These are phyloP conservation scores for Procavia capensis DNA, from an alignment of 2,113 vertebrate species.

Conservation along the genomic window DNA sequence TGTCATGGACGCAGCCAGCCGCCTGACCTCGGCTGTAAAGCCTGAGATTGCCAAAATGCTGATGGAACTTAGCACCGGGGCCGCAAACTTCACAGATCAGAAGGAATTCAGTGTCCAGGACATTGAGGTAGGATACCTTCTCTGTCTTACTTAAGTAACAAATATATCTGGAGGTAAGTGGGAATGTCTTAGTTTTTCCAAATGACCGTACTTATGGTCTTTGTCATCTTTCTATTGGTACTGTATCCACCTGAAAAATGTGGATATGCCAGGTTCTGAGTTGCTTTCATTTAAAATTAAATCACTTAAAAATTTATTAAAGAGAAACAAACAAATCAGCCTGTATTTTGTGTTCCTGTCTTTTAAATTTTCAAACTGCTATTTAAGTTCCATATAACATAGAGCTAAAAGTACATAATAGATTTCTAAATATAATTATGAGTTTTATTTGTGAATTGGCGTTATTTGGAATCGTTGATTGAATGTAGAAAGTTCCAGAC, in stretches of 20 bases:
- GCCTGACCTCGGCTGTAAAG: conserved; percentile 99
- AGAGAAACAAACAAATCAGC: neutral
- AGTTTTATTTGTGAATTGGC: conserved; percentile 21
- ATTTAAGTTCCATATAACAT: conserved; percentile 46
- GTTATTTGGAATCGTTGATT: neutral
- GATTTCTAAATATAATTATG: conserved; percentile 5
- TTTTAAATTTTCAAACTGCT: conserved; percentile 51
- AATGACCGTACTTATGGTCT: neutral
- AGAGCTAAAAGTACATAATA: conserved; percentile 20
- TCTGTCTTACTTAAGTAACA: conserved; percentile 3
- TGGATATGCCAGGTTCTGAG: neutral
- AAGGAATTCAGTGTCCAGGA: conserved; percentile 99
- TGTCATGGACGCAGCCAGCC: conserved; percentile 98
- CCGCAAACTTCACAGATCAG: conserved; percentile 98
- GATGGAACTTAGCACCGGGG: conserved; percentile 98
- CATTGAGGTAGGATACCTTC: conserved; percentile 92
- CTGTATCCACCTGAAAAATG: neutral
- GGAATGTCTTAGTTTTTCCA: neutral
- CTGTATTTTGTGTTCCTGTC: neutral
- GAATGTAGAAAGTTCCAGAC: neutral
- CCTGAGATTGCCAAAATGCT: conserved; percentile 99
- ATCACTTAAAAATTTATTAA: conserved; percentile 46
- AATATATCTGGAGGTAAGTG: conserved; percentile 14
- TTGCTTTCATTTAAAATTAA: conserved; percentile 55
- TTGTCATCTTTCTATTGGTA: neutral